Percentiles rank a stretch among this genome's conserved stretches.
Evolutionary conservation across 2,113 vertebrate species (phyloP).

Genomic region (Xiphophorus couchianus): DNA sequence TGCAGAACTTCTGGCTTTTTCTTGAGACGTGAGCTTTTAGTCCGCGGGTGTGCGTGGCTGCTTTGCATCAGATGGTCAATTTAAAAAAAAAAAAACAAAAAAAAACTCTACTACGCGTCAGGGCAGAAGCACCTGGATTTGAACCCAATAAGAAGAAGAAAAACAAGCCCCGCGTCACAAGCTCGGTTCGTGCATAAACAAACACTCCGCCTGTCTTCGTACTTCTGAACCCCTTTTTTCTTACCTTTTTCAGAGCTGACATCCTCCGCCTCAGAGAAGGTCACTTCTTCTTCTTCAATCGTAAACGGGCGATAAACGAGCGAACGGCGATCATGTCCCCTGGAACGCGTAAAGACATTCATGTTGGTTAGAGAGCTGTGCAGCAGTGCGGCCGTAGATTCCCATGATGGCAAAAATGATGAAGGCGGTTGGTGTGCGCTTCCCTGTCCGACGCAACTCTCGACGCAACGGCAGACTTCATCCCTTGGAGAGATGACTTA

Average conservation of each 20-base stretch:
- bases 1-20: conserved; percentile 50
- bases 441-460: conserved; percentile 39
- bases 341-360: conserved; percentile 35
- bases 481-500: conserved; percentile 35
- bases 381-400: conserved; percentile 37
- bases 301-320: conserved; percentile 30
- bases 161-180: conserved; percentile 9
- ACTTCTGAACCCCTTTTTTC: background rate
- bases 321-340: conserved; percentile 52
- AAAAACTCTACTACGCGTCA: conserved; percentile 6
- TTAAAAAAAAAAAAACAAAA: too few species aligned
- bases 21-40: background rate
- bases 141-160: conserved; percentile 15
- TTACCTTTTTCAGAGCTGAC: conserved; percentile 74
- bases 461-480: conserved; percentile 43
- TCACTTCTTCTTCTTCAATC: conserved; percentile 63
- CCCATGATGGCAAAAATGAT: conserved; percentile 46
- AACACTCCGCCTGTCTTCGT: background rate
- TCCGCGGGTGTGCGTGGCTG: background rate
- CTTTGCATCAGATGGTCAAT: background rate
- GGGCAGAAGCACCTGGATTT: conserved; percentile 14
- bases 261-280: conserved; percentile 67
- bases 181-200: conserved; percentile 24
- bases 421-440: conserved; percentile 28
- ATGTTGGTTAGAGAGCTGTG: conserved; percentile 48